A percentile compares a stretch with the other conserved stretches of the same genome.
phyloP scores from a whole-genome alignment of 2,113 vertebrate species.

The Alces alces region DNA sequence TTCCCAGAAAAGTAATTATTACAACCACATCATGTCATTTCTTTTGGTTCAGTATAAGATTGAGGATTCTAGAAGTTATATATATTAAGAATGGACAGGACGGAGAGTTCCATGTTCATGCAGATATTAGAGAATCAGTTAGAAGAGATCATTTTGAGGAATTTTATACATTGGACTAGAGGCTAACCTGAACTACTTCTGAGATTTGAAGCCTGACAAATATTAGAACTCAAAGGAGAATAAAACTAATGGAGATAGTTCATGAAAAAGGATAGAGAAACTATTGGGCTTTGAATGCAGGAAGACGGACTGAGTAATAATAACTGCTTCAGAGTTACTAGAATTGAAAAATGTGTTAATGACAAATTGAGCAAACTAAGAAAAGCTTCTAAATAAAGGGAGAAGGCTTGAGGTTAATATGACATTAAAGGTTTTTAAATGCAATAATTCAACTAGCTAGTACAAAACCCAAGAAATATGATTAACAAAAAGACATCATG shows the following conservation, averaged over 20 bases:
- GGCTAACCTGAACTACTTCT: neutral
- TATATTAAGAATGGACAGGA: neutral
- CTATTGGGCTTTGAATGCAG: neutral
- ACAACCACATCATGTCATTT: neutral
- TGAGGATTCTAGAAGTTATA: neutral
- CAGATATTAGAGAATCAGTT: neutral
- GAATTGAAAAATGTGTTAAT: neutral
- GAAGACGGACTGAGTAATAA: neutral
- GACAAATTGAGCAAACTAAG: neutral
- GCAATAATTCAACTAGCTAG: constrained; percentile 16
- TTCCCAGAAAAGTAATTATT: neutral
- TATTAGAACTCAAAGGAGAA: neutral
- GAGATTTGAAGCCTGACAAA: neutral
- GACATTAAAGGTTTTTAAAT: neutral
- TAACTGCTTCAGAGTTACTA: neutral
- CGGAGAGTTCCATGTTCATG: neutral
- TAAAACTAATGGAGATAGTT: neutral
- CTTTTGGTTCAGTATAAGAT: neutral
- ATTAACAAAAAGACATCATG: constrained; percentile 4
- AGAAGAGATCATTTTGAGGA: neutral
- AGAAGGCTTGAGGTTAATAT: neutral
- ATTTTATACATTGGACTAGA: neutral
- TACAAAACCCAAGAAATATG: neutral
- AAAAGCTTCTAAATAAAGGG: neutral
- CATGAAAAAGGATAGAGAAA: neutral